Percentiles rank a stretch among this genome's conserved stretches.
Evolutionary conservation across 2,797 vertebrate species (phyloP).

Genomic region (Sciurus carolinensis): DNA sequence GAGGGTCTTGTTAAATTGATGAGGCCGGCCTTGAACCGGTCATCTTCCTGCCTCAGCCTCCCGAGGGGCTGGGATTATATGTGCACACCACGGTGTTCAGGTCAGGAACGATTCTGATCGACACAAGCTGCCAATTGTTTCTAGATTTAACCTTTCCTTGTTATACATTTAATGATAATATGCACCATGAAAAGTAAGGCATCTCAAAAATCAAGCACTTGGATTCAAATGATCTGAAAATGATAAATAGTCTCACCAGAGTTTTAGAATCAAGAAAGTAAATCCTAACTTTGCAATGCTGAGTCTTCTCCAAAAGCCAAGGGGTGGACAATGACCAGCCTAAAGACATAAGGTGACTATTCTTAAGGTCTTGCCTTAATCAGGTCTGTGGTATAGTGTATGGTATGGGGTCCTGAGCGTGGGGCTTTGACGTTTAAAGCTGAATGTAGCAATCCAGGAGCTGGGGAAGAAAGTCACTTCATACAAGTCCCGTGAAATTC

Average conservation of each 20-base stretch:
- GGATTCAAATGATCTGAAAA: conserved; percentile 27
- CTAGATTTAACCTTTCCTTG: not conserved
- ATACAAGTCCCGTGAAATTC: not conserved
- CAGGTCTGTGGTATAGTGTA: no score
- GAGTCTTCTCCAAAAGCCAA: not conserved
- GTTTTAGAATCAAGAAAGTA: not conserved
- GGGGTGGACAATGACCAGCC: not conserved
- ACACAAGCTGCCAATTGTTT: not conserved
- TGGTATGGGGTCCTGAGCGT: not conserved
- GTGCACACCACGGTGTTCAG: no score
- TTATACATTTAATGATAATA: not conserved
- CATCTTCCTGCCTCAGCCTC: no score
- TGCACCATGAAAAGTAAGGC: not conserved
- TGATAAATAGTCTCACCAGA: not conserved
- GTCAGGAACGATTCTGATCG: not conserved
- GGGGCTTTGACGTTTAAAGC: not conserved
- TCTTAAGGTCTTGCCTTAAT: not conserved
- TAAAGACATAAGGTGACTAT: not conserved
- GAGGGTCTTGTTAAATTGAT: no score
- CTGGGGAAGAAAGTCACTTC: not conserved
- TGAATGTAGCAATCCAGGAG: not conserved
- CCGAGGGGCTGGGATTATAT: no score
- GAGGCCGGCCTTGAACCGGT: no score
- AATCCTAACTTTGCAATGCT: not conserved
- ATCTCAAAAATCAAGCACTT: conserved; percentile 29